Evolutionary conservation across 2,797 vertebrate genomes (phyloP).

Genomic region (Meda fulgida): DNA sequence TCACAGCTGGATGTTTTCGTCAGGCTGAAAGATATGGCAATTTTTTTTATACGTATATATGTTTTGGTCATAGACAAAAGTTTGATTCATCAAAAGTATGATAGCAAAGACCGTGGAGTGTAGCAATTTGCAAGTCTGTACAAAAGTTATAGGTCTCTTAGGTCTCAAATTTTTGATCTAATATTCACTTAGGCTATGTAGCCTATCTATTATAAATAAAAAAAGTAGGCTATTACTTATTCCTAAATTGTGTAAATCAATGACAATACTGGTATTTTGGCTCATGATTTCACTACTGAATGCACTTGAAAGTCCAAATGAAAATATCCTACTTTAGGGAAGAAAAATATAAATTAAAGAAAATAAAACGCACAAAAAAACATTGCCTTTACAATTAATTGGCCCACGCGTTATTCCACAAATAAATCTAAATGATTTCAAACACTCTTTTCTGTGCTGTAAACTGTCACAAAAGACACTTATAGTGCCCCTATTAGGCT

Average conservation of each 20-base stretch:
- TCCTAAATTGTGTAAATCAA: background rate
- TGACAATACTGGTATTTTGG: background rate
- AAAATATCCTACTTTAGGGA: background rate
- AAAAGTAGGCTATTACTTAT: background rate
- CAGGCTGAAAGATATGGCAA: constrained; percentile 6
- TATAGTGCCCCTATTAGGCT: too few relatives aligned
- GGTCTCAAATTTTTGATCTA: background rate
- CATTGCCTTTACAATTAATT: background rate
- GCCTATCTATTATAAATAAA: too few relatives aligned
- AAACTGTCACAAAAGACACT: too few relatives aligned
- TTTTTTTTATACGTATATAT: background rate
- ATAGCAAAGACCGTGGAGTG: background rate
- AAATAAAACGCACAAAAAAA: background rate
- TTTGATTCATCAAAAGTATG: constrained; percentile 22
- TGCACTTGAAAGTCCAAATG: background rate
- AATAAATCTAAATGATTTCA: background rate
- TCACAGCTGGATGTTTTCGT: constrained; percentile 45
- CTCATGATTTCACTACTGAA: background rate
- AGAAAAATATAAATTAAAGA: background rate
- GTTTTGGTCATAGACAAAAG: constrained; percentile 9
- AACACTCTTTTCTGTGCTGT: background rate
- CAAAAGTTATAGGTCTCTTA: background rate
- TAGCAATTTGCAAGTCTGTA: background rate
- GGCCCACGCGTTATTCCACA: background rate
- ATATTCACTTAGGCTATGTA: too few relatives aligned